Percentiles rank a stretch among this genome's conserved stretches.
phyloP scores from a whole-genome alignment of 1,140 invertebrate species.

The Orchesella cincta region DNA sequence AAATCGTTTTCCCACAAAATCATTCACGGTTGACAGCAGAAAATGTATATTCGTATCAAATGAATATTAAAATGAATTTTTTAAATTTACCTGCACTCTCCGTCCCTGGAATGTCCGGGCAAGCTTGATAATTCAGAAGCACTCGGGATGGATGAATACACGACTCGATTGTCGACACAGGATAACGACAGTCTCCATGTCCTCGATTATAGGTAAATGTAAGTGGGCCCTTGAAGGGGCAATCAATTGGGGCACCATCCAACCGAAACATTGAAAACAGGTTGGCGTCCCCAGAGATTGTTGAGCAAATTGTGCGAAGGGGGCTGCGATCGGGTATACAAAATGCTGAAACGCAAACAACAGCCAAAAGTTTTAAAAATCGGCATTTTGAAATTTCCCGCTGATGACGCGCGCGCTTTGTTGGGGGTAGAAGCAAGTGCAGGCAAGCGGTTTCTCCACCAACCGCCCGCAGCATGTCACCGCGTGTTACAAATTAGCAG shows the following conservation, averaged over 20 bases:
- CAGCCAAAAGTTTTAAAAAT: not conserved
- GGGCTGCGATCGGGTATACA: constrained; percentile 24
- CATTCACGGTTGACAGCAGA: no score
- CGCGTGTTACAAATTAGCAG: no score
- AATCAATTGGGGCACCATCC: constrained; percentile 62
- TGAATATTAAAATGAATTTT: not conserved
- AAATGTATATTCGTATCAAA: not conserved
- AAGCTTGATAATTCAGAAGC: constrained; percentile 84
- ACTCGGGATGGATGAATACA: constrained; percentile 78
- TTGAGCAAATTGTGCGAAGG: constrained; percentile 62
- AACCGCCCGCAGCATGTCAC: no score
- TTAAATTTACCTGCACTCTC: constrained; percentile 58
- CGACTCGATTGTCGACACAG: constrained; percentile 75
- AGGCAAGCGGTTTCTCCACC: no score
- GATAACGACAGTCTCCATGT: constrained; percentile 72
- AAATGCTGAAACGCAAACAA: constrained; percentile 28
- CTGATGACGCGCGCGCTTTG: no score
- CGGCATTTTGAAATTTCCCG: no score
- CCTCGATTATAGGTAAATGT: constrained; percentile 68
- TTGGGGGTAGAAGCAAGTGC: no score
- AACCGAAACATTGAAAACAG: constrained; percentile 74
- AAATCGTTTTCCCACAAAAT: no score
- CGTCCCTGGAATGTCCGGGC: constrained; percentile 79
- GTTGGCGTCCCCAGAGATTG: constrained; percentile 70
- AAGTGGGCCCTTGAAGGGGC: constrained; percentile 53